Evolutionary conservation across 2,888 invertebrate genomes (phyloP).

Genomic region (Machimus atricapillus): DNA sequence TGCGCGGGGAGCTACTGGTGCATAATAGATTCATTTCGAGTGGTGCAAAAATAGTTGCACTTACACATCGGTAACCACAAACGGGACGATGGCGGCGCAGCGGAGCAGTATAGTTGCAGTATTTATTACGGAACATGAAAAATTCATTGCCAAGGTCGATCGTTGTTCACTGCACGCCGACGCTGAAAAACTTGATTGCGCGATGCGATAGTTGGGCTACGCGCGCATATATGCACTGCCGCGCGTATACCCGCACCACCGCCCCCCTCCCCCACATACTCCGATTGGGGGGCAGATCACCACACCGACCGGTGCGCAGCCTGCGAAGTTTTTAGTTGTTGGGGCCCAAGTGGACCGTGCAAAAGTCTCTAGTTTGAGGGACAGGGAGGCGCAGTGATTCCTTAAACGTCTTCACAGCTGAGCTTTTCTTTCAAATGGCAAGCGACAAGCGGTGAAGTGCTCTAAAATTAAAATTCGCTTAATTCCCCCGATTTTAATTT

Average conservation of each 20-base stretch:
- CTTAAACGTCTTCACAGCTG: neutral
- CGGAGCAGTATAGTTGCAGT: too few species aligned
- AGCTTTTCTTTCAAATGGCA: conserved; percentile 19
- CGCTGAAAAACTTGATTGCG: conserved; percentile 36
- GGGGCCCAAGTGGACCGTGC: conserved; percentile 21
- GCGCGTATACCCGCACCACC: neutral
- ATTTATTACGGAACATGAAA: conserved; percentile 47
- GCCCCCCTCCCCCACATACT: conserved; percentile 38
- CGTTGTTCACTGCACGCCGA: conserved; percentile 43
- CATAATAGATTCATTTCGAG: conserved; percentile 21
- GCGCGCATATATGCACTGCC: conserved; percentile 38
- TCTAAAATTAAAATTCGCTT: conserved; percentile 35
- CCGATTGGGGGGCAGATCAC: conserved; percentile 7
- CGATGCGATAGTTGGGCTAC: conserved; percentile 39
- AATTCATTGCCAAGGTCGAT: conserved; percentile 52
- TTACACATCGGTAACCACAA: neutral
- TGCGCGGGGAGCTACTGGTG: neutral
- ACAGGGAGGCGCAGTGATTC: conserved; percentile 4
- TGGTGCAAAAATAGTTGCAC: conserved; percentile 28
- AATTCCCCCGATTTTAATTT: conserved; percentile 32
- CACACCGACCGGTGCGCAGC: neutral
- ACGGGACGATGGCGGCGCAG: neutral
- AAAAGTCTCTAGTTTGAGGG: conserved; percentile 24
- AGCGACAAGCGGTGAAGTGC: conserved; percentile 28
- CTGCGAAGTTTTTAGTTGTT: conserved; percentile 34